These are phyloP conservation scores for Metopia argyrocephala DNA, from an alignment of 2,888 invertebrate species.

Conservation along the genomic window DNA sequence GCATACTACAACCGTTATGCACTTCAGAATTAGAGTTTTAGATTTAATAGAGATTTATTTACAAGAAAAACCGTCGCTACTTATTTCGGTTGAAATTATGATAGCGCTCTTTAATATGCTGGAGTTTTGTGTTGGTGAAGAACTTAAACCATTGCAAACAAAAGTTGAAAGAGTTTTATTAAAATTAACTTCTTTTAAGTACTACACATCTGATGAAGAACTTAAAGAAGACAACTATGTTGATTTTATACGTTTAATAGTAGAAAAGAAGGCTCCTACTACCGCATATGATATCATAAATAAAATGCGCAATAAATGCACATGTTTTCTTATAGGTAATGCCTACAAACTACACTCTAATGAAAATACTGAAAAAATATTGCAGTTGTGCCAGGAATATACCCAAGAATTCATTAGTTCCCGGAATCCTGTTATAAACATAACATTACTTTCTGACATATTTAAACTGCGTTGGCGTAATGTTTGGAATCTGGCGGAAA, in stretches of 20 bases:
- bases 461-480: constrained; percentile 84
- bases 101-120: constrained; percentile 84
- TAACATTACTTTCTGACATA: constrained; percentile 83
- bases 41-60: constrained; percentile 87
- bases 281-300: constrained; percentile 68
- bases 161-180: constrained; percentile 79
- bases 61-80: constrained; percentile 84
- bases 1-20: constrained; percentile 83
- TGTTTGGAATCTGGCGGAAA: constrained; percentile 81
- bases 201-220: constrained; percentile 66
- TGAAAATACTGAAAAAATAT: constrained; percentile 59
- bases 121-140: constrained; percentile 85
- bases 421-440: constrained; percentile 79
- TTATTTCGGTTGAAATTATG: constrained; percentile 84
- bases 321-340: constrained; percentile 69
- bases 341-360: constrained; percentile 61
- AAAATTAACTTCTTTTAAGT: constrained; percentile 68
- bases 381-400: constrained; percentile 68
- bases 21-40: constrained; percentile 86
- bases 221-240: constrained; percentile 69
- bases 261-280: constrained; percentile 70
- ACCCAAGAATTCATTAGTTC: constrained; percentile 71
- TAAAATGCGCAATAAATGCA: constrained; percentile 71
- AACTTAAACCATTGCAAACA: constrained; percentile 83
- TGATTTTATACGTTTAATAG: constrained; percentile 69